phyloP scores from a whole-genome alignment of 2,888 invertebrate species.

The Poecilus cupreus region DNA sequence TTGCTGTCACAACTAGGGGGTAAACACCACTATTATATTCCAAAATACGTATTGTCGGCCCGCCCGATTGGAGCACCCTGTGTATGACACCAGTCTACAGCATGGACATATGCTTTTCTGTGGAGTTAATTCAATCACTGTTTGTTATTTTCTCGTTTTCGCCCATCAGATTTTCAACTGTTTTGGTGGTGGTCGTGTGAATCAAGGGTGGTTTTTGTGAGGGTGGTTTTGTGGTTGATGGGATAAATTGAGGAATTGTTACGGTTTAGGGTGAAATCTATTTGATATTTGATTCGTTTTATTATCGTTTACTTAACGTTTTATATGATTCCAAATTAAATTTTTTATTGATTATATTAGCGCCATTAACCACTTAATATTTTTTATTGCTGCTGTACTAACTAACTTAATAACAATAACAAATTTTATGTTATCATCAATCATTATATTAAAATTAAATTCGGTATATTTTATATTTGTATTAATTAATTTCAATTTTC shows the following conservation, averaged over 20 bases:
- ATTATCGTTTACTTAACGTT: neutral
- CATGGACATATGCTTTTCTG: constrained; percentile 43
- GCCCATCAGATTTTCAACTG: constrained; percentile 10
- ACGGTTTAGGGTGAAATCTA: neutral
- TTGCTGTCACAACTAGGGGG: constrained; percentile 30
- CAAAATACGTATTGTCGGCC: constrained; percentile 49
- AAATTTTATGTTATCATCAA: too few relatives aligned
- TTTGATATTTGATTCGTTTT: constrained; percentile 19
- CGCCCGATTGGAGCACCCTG: neutral
- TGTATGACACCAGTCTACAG: constrained; percentile 30
- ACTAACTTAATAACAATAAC: too few relatives aligned
- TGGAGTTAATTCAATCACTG: constrained; percentile 54
- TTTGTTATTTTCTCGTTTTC: constrained; percentile 44
- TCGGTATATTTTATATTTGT: too few relatives aligned
- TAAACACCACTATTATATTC: constrained; percentile 48
- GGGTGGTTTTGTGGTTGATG: constrained; percentile 10
- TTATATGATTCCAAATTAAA: neutral
- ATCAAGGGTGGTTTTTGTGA: neutral
- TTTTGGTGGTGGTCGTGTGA: constrained; percentile 40
- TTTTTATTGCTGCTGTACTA: too few relatives aligned
- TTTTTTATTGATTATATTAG: neutral
- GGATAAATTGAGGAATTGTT: constrained; percentile 9
- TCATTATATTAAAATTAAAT: too few relatives aligned
- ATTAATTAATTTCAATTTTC: too few relatives aligned
- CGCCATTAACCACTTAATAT: too few relatives aligned